Percentiles rank a stretch among this genome's conserved stretches.
Conservation (phyloP, 2,888 invertebrate species). For the Diaperis boleti region DNA sequence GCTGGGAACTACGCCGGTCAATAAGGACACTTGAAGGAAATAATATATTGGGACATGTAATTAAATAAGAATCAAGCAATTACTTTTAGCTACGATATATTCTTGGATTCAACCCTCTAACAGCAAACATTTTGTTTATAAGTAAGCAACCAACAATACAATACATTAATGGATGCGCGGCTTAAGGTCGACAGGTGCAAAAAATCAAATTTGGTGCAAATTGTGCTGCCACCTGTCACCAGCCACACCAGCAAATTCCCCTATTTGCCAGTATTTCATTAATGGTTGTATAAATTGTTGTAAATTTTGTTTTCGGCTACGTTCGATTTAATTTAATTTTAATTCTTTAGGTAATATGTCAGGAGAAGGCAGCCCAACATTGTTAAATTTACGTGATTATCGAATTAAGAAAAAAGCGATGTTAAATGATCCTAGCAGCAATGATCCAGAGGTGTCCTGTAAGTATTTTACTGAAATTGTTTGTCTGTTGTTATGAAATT, state of each 20-base stretch:
- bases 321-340: neutral
- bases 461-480: conserved; percentile 46
- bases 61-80: no score
- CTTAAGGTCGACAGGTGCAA: no score
- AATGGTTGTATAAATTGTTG: neutral
- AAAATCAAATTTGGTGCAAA: no score
- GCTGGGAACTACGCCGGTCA: no score
- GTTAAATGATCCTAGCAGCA: conserved; percentile 58
- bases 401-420: conserved; percentile 75
- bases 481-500: conserved; percentile 15
- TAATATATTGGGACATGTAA: no score
- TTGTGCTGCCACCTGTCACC: neutral
- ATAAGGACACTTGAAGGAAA: no score
- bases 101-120: no score
- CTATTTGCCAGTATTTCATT: neutral
- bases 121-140: no score
- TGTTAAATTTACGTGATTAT: conserved; percentile 76
- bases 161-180: no score
- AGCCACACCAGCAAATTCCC: neutral
- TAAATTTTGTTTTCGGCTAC: neutral
- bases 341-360: conserved; percentile 52
- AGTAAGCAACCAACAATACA: no score
- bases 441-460: conserved; percentile 55
- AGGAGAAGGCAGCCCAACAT: conserved; percentile 70
- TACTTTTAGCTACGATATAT: no score